Base-by-base conservation (phyloP, 1,140 invertebrate genomes). In the Brachionus manjavacas region DNA sequence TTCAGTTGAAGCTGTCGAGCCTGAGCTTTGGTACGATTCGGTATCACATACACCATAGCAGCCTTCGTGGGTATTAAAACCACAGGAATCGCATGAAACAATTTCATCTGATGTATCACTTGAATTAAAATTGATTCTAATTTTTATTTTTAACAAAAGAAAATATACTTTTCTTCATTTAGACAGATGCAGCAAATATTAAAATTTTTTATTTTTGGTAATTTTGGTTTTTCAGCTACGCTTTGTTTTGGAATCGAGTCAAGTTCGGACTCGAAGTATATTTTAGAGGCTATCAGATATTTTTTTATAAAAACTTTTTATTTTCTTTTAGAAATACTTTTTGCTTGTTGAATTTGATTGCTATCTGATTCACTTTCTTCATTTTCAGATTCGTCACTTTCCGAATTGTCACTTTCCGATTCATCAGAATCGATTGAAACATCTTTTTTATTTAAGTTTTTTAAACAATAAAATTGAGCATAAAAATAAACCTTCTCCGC, bases 61-160 rank as follows among this genome's bases (percentile, higher is more conserved):
- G 12, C 79, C 79, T 68, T 81, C 79, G 25, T 81, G 79, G 12
- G 79, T 68, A 68, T 64, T 31, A 46, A 81, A 81, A 35, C 79
- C 79, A 46, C 79, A 81, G 12, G 79, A 81, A 68, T 81, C 79
- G 39, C 79, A 81, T 20, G 52, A 81, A 11, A 81, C 52, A 14
- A 81, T 25, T 64, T 81, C 79, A 81, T 81, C 79, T 11, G 31
- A 68, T 28, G 35, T 12, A n/a, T 60, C 52, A 68, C 79, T 81
- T 55, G 1, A 43, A n/a, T 41, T 41, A n/a, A 39, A 72, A 39
- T 31, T 68, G 8, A 68, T 68, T 23, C 31, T 7, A 35, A 7
- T 35, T 35, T 35, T 64, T 25, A 25, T 23, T 64, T 68, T 31
- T 3, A 31, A 68, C 2, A 23, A 12, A 68, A 68, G 8, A 66